Conservation (phyloP, 2,888 invertebrate genomes). For the Ophion obscuratus region DNA sequence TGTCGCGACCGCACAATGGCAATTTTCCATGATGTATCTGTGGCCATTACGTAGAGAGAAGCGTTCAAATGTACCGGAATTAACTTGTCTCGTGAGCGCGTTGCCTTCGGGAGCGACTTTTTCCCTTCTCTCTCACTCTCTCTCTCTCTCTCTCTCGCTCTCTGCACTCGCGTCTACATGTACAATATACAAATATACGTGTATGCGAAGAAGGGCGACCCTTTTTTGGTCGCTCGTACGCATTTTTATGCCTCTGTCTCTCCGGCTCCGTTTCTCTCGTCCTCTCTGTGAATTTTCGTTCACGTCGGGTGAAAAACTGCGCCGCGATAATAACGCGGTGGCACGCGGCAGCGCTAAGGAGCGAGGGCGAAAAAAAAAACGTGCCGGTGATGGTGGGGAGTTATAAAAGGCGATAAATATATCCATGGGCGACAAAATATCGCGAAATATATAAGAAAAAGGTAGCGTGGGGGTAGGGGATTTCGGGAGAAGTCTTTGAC, state of each 20-base stretch:
- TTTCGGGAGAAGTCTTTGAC: constrained; percentile 72
- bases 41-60: constrained; percentile 73
- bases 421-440: constrained; percentile 82
- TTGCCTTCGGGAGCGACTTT: constrained; percentile 56
- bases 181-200: not conserved
- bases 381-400: constrained; percentile 33
- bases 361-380: constrained; percentile 53
- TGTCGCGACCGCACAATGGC: constrained; percentile 83
- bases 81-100: constrained; percentile 74
- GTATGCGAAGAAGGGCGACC: constrained; percentile 19
- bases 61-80: constrained; percentile 83
- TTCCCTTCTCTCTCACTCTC: not conserved
- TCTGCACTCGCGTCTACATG: constrained; percentile 33
- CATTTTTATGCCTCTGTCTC: constrained; percentile 51
- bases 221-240: constrained; percentile 35
- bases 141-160: constrained; percentile 11
- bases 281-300: constrained; percentile 13
- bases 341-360: constrained; percentile 70
- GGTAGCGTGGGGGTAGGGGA: constrained; percentile 47
- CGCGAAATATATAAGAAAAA: constrained; percentile 78
- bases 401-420: constrained; percentile 81
- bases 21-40: constrained; percentile 83
- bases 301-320: constrained; percentile 68
- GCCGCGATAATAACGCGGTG: constrained; percentile 69
- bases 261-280: not conserved